Conservation (phyloP, 2,888 invertebrate species). For the Stegophylla sp. region DNA sequence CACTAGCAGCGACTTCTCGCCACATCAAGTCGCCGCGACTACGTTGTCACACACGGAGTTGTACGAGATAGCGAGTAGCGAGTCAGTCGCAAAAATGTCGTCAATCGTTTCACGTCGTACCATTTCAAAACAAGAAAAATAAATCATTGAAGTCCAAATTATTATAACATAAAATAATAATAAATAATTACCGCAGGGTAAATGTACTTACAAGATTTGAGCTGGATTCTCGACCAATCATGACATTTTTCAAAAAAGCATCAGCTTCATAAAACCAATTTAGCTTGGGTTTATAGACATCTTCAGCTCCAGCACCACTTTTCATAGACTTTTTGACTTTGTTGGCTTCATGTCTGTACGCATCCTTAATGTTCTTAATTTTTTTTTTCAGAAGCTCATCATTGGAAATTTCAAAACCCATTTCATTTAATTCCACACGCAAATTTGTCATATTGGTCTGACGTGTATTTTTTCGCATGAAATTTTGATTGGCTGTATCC, state of each 20-base stretch:
- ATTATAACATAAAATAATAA: constrained; percentile 12
- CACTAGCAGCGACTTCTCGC: too few relatives aligned
- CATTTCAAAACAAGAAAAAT: not conserved
- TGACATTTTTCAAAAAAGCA: constrained; percentile 35
- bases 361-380: not conserved
- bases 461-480: constrained; percentile 7
- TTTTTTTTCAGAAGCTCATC: constrained; percentile 14
- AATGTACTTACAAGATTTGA: constrained; percentile 6
- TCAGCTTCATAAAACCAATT: constrained; percentile 22
- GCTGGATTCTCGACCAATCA: constrained; percentile 40
- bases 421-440: not conserved
- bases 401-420: constrained; percentile 17
- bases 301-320: constrained; percentile 5
- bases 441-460: constrained; percentile 11
- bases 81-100: too few relatives aligned
- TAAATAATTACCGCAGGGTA: constrained; percentile 23
- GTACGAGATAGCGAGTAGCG: too few relatives aligned
- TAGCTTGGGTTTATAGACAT: not conserved
- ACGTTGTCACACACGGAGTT: not conserved
- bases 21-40: too few relatives aligned
- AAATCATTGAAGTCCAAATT: not conserved
- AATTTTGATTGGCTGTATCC: not conserved
- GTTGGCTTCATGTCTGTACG: constrained; percentile 5
- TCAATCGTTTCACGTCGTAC: too few relatives aligned
- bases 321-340: not conserved